Evolutionary conservation across 2,113 vertebrate species (phyloP), one percentile per base, ranked within the genome.

Genomic region (Cranoglanis bouderius): DNA sequence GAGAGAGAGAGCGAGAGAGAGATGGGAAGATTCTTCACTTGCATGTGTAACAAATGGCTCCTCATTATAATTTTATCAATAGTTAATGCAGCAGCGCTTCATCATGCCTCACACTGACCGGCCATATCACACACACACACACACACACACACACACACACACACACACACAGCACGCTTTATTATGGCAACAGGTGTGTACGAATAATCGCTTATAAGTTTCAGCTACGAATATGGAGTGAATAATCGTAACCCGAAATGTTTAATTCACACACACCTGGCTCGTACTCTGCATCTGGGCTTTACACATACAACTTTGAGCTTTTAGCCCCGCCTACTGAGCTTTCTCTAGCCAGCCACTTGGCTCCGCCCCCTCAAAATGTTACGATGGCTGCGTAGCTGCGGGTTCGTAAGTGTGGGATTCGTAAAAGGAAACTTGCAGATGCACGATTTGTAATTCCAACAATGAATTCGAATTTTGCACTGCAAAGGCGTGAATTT

Each of bases 61-160:
- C 86, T 82, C 46, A 81, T 87, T 43, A 82, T 81, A 87, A 80
- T 63, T 87, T 46, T 51, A 87, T 87, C 32, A 87, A 87, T 87
- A 87, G 9, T 87, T 87, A 87, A 82, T 87, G 77, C 59, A 67
- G 40, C 32, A 32, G 46, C n/a, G 24, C n/a, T 87, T 87, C 55
- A 87, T 61, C 38, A 80, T 9, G 53, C 80, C 80, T 38, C 51
- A 38, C n/a, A 16, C 77, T 80, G 46, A 2, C 49, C 49, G 1
- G 77, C 49, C 49, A 14, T 77, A 29, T 46, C 75, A 49, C 43
- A 49, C 75, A 49, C 49, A 80, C 77, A 46, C 43, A 46, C 43
- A 46, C 43, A 46, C 43, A 46, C 46, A 49, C 46, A 49, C 8
- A 49, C 46, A 49, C 46, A 49, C 46, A 49, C 46, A 49, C 46